Evolutionary conservation across 2,797 vertebrate genomes (phyloP), one percentile per base, ranked within the genome.

Genomic region (Sebastes elongatus): DNA sequence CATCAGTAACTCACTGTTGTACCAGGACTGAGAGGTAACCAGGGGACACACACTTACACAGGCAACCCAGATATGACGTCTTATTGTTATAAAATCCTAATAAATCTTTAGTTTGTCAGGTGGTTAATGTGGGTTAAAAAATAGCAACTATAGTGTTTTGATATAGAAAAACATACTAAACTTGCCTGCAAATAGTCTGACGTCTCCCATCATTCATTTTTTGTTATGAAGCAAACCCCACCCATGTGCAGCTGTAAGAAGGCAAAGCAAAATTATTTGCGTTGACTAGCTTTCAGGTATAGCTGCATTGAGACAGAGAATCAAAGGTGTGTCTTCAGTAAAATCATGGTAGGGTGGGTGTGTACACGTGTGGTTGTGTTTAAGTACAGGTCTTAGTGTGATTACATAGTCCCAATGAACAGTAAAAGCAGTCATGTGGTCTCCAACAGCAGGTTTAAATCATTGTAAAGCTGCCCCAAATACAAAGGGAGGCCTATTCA

Each of bases 381-480:
- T 80, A 84, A 83, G 33, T 76, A 63, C 61, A 72, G 16, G 76
- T 68, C 76, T 71, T 38, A 53, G 64, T 69, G 22, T 5, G 25
- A 74, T 62, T 46, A 27, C 74, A 61, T 55, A 38, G 63, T 65
- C 61, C 22, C 59, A 33, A 7, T 42, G 53, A 86, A 82, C 66
- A 62, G 71, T 85, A 59, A 80, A 86, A 77, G 46, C 74, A 84
- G 84, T 83, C 83, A 87, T 81, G 85, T 81, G 88, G 78, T 85
- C 27, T 84, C 73, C 46, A 82, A 74, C 84, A 83, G 87, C 86
- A 88, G 92, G 80, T 92, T 90, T 85, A 70, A 76, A 89, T 89
- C 76, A 86, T 71, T 82, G 57, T 49, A 78, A 85, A 78, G 75
- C 72, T 23, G 52, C 67, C 62, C 71, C 74, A 74, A 67, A 71